These are phyloP conservation scores for Cyaniris semiargus DNA, from an alignment of 2,888 invertebrate species.

Conservation along the genomic window DNA sequence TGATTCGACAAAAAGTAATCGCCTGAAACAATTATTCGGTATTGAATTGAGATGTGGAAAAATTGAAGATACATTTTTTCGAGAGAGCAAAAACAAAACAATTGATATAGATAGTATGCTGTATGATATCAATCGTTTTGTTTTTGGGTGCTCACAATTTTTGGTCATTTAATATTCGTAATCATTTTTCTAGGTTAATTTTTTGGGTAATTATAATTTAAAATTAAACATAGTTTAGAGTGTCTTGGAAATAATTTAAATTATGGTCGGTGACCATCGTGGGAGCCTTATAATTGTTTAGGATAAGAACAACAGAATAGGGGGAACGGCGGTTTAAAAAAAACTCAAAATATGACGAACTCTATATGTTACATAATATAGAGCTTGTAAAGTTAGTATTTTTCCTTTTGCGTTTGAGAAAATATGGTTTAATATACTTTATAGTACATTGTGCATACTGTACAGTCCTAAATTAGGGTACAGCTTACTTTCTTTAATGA, in stretches of 20 bases:
- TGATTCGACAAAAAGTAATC: slow-evolving; percentile 6
- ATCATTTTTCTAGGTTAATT: neutral
- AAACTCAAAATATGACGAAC: neutral
- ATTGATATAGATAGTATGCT: neutral
- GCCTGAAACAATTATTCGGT: slow-evolving; percentile 23
- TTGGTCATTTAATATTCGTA: neutral
- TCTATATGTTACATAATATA: neutral
- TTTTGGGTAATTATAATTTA: neutral
- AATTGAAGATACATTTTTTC: neutral
- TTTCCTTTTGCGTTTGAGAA: too few relatives aligned
- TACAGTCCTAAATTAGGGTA: too few relatives aligned
- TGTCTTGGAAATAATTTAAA: neutral
- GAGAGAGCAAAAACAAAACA: neutral
- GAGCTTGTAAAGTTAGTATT: too few relatives aligned
- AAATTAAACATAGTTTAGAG: neutral
- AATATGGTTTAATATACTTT: too few relatives aligned
- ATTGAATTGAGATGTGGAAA: slow-evolving; percentile 23
- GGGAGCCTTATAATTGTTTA: neutral
- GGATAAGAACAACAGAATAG: neutral
- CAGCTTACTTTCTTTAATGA: too few relatives aligned
- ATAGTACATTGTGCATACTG: too few relatives aligned
- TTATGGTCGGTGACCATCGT: neutral
- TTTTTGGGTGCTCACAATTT: neutral
- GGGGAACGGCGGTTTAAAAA: neutral
- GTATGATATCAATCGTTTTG: too few relatives aligned